Evolutionary conservation across 2,888 invertebrate species (phyloP).

Genomic region (Acronicta aceris): DNA sequence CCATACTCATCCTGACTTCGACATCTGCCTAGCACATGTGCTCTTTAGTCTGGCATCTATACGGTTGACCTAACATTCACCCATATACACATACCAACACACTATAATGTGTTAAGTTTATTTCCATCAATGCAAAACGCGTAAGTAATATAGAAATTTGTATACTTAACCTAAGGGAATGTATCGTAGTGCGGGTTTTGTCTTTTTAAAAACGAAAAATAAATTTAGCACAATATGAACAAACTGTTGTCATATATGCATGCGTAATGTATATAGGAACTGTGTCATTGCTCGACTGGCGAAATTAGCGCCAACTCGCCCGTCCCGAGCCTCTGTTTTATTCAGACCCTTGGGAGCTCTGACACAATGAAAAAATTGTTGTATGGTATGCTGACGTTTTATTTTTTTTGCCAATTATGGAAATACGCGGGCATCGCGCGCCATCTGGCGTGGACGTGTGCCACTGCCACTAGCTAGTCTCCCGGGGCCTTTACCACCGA

Average conservation of each 20-base stretch:
- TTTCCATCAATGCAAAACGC: constrained; percentile 14
- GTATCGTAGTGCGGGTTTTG: too few relatives aligned
- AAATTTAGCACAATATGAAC: constrained; percentile 12
- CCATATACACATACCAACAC: constrained; percentile 25
- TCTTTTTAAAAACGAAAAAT: too few relatives aligned
- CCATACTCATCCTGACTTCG: constrained; percentile 67
- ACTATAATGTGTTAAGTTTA: constrained; percentile 16
- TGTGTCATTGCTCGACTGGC: constrained; percentile 69
- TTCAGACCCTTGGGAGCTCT: constrained; percentile 81
- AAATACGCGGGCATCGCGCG: constrained; percentile 75
- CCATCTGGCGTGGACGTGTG: constrained; percentile 72
- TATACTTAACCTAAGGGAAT: too few relatives aligned
- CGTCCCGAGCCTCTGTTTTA: constrained; percentile 81
- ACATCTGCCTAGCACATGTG: constrained; percentile 74
- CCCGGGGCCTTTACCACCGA: constrained; percentile 60
- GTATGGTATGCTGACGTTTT: constrained; percentile 77
- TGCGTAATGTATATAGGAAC: constrained; percentile 56
- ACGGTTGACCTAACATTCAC: constrained; percentile 59
- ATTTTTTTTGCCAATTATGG: constrained; percentile 82
- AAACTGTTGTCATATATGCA: constrained; percentile 18
- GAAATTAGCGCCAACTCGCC: constrained; percentile 79
- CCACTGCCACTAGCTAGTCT: constrained; percentile 50
- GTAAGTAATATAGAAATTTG: constrained; percentile 10
- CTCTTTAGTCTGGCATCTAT: constrained; percentile 62
- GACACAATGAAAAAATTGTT: constrained; percentile 83